phyloP scores from a whole-genome alignment of 2,888 invertebrate species.

The Papilio protenor region DNA sequence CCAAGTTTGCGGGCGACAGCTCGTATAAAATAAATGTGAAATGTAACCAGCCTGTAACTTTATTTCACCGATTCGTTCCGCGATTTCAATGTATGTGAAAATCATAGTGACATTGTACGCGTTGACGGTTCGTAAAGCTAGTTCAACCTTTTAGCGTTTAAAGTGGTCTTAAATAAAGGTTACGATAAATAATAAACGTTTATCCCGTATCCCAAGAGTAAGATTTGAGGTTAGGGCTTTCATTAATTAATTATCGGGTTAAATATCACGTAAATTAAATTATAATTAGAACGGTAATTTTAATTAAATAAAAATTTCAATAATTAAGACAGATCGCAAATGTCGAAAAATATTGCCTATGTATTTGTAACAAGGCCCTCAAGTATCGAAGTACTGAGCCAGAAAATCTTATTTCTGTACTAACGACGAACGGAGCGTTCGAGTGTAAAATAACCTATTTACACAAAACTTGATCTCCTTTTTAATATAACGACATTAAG shows the following conservation, averaged over 20 bases:
- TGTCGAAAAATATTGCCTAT: conserved; percentile 25
- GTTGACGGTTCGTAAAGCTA: too few relatives aligned
- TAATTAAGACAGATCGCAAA: not conserved
- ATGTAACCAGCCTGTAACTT: too few relatives aligned
- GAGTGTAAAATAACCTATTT: conserved; percentile 34
- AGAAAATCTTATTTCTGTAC: conserved; percentile 31
- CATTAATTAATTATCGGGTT: not conserved
- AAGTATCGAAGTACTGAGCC: conserved; percentile 31
- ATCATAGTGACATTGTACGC: too few relatives aligned
- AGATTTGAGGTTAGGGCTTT: not conserved
- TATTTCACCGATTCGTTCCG: too few relatives aligned
- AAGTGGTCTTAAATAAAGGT: too few relatives aligned
- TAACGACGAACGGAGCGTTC: conserved; percentile 30
- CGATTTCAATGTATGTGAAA: too few relatives aligned
- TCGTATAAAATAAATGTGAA: too few relatives aligned
- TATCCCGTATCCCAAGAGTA: too few relatives aligned
- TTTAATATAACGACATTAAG: conserved; percentile 22
- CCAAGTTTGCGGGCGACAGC: too few relatives aligned
- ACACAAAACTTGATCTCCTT: conserved; percentile 25
- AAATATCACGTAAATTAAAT: not conserved
- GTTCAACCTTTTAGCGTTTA: too few relatives aligned
- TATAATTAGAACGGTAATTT: not conserved
- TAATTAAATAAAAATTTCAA: not conserved
- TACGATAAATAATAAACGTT: too few relatives aligned
- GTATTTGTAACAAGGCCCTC: conserved; percentile 20